A percentile compares a stretch with the other conserved stretches of the same genome.
These are phyloP conservation scores for Pantherophis alleghaniensis DNA, from an alignment of 2,797 vertebrate genomes.

Conservation along the genomic window DNA sequence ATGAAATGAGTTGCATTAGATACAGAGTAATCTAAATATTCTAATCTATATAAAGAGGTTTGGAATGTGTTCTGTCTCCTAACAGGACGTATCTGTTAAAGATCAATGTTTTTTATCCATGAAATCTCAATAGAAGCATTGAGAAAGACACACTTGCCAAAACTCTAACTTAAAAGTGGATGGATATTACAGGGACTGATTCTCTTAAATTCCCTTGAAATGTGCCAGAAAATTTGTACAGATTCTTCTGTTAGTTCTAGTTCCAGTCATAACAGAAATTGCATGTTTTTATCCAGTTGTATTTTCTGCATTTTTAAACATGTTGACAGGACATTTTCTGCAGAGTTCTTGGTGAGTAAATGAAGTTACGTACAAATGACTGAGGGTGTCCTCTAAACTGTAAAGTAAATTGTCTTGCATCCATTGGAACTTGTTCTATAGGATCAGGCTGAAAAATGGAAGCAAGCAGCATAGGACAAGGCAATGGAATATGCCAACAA, in stretches of 20 bases:
- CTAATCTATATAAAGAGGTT: neutral
- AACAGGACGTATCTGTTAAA: neutral
- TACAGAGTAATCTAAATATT: neutral
- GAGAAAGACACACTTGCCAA: neutral
- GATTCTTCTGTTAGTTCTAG: conserved; percentile 16
- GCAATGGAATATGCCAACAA: neutral
- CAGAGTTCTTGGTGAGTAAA: conserved; percentile 24
- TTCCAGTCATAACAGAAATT: neutral
- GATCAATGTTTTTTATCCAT: neutral
- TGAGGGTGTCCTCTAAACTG: neutral
- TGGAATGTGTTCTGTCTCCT: neutral
- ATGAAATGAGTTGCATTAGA: neutral
- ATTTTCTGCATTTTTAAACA: conserved; percentile 18
- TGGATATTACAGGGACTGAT: conserved; percentile 6
- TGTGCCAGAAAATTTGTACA: neutral
- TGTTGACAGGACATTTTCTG: conserved; percentile 3
- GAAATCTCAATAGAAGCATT: rapidly evolving
- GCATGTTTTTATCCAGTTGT: neutral
- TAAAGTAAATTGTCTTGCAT: neutral
- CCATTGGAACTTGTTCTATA: neutral
- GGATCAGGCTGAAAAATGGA: neutral
- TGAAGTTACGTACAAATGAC: neutral
- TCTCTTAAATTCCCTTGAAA: neutral
- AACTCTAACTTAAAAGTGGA: neutral
- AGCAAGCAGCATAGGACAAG: rapidly evolving